Percentiles rank a stretch among this genome's conserved stretches.
phyloP scores from a whole-genome alignment of 2,797 vertebrate species.

The Amazona ochrocephala region DNA sequence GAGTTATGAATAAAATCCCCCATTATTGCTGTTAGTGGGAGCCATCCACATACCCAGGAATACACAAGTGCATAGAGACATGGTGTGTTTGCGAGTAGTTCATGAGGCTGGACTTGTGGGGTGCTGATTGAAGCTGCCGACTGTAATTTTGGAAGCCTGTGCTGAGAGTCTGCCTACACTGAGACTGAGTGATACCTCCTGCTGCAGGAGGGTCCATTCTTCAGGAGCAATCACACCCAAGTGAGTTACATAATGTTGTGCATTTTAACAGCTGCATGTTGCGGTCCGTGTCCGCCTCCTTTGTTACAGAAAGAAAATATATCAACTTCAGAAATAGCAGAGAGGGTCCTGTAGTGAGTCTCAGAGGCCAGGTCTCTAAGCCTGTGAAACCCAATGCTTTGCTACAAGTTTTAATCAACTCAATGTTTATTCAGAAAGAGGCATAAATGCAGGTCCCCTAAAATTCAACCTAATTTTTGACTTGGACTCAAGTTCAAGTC shows the following conservation, averaged over 20 bases:
- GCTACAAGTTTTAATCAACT: neutral
- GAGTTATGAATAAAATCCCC: neutral
- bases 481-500: neutral
- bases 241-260: neutral
- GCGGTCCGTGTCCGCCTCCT: neutral
- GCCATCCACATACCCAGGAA: neutral
- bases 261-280: neutral
- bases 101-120: neutral
- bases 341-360: neutral
- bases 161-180: neutral
- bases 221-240: fast-evolving
- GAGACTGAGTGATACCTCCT: neutral
- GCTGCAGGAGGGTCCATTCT: neutral
- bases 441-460: neutral
- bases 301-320: neutral
- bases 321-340: neutral
- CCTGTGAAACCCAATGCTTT: neutral
- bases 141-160: neutral
- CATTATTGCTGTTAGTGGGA: neutral
- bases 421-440: neutral
- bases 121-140: neutral
- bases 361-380: fast-evolving
- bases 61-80: neutral
- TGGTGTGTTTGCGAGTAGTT: neutral
- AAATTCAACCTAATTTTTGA: neutral